Conservation (phyloP, 2,888 invertebrate genomes). For the Atherix ibis region DNA sequence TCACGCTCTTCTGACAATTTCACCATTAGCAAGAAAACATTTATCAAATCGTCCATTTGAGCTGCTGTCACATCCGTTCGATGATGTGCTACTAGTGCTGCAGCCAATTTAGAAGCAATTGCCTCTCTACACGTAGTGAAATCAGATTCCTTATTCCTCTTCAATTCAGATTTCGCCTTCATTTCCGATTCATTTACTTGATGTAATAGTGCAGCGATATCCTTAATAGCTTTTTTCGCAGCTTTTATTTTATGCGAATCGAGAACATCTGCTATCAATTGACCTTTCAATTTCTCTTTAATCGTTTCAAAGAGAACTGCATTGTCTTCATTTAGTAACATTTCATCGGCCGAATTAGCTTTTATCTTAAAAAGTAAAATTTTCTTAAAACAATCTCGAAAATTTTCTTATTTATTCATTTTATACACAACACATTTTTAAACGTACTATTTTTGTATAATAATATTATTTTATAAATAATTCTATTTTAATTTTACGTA, state of each 20-base stretch:
- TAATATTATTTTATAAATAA: too few species aligned
- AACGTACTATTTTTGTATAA: too few species aligned
- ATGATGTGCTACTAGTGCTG: slow-evolving; percentile 61
- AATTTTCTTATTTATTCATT: too few species aligned
- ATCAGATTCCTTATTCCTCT: slow-evolving; percentile 17
- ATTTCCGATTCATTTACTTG: slow-evolving; percentile 39
- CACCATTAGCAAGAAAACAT: slow-evolving; percentile 59
- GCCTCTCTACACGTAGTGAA: too few species aligned
- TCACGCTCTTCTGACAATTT: slow-evolving; percentile 37
- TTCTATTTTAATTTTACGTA: too few species aligned
- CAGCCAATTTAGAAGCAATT: slow-evolving; percentile 68
- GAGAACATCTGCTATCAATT: slow-evolving; percentile 52
- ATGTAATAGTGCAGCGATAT: slow-evolving; percentile 58
- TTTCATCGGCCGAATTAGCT: slow-evolving; percentile 58
- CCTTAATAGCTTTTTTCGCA: slow-evolving; percentile 56
- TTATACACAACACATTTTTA: too few species aligned
- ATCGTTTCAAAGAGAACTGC: slow-evolving; percentile 68
- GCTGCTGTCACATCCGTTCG: slow-evolving; percentile 64
- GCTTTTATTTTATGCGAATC: slow-evolving; percentile 45
- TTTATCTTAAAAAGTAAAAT: slow-evolving; percentile 20
- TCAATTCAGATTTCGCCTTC: slow-evolving; percentile 13
- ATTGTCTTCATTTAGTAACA: slow-evolving; percentile 54
- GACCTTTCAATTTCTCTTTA: slow-evolving; percentile 71
- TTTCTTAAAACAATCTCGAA: too few species aligned
- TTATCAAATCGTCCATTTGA: slow-evolving; percentile 63